Percentiles rank a stretch among this genome's conserved stretches.
Conservation (phyloP, 2,888 invertebrate species). For the Standfussiana lucernea region DNA sequence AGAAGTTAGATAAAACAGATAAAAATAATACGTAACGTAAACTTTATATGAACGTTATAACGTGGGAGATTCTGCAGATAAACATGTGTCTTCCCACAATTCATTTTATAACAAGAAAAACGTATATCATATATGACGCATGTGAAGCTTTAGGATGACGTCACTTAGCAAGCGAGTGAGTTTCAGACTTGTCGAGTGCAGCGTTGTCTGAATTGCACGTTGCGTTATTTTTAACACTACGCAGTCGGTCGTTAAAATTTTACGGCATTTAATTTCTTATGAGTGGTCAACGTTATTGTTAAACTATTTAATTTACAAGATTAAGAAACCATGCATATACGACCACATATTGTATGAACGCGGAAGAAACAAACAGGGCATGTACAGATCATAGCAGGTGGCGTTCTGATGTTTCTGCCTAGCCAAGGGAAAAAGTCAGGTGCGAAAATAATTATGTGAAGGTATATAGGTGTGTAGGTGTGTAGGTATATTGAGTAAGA, state of each 20-base stretch:
- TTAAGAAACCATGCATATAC: neutral
- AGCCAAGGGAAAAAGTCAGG: neutral
- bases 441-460: neutral
- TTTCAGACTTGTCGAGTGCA: slow-evolving; percentile 17
- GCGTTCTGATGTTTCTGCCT: neutral
- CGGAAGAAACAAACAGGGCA: neutral
- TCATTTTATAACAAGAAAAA: slow-evolving; percentile 4
- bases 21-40: neutral
- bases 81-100: neutral
- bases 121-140: slow-evolving; percentile 3
- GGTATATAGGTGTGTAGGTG: too few relatives aligned
- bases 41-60: neutral
- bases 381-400: neutral
- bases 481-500: neutral
- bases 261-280: neutral
- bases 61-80: neutral
- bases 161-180: slow-evolving; percentile 14
- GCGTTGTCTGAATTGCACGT: slow-evolving; percentile 2
- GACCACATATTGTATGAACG: neutral
- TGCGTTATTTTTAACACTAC: slow-evolving; percentile 7
- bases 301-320: neutral
- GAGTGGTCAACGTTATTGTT: neutral
- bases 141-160: slow-evolving; percentile 20
- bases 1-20: neutral
- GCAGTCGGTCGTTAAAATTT: neutral